These are phyloP conservation scores for Myoxocephalus aenaeus DNA, from an alignment of 2,797 vertebrate genomes.

Conservation along the genomic window DNA sequence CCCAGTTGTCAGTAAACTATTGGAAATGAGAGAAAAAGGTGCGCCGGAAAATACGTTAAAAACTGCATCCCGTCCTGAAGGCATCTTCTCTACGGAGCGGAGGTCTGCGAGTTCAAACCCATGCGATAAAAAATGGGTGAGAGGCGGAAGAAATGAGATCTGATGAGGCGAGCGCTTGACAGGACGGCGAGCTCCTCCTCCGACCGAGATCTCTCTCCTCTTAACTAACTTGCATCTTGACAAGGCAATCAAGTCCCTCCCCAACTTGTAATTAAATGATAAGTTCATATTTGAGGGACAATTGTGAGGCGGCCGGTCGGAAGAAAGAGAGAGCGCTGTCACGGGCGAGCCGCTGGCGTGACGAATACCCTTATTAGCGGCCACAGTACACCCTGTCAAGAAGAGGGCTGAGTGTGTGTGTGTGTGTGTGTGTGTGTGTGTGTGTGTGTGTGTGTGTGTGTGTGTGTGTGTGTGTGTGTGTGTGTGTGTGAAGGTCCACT, in stretches of 20 bases:
- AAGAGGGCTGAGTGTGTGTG: slow-evolving; percentile 71
- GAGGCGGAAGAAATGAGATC: background rate
- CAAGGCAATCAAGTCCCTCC: slow-evolving; percentile 85
- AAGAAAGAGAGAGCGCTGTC: slow-evolving; percentile 67
- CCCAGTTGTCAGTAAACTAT: background rate
- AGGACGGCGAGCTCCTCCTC: slow-evolving; percentile 70
- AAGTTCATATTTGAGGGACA: slow-evolving; percentile 93
- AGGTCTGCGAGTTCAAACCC: slow-evolving; percentile 25
- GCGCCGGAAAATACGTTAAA: slow-evolving; percentile 18
- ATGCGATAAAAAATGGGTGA: slow-evolving; percentile 13
- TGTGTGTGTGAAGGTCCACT: slow-evolving; percentile 31
- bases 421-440: slow-evolving; percentile 30
- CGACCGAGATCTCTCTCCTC: slow-evolving; percentile 81
- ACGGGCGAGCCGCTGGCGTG: slow-evolving; percentile 80
- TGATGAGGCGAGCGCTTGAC: slow-evolving; percentile 77
- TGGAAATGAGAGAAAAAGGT: background rate
- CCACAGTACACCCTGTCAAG: slow-evolving; percentile 83
- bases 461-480: slow-evolving; percentile 55
- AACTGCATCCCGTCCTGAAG: slow-evolving; percentile 11
- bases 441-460: slow-evolving; percentile 54
- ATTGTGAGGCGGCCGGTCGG: slow-evolving; percentile 75
- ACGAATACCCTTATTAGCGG: slow-evolving; percentile 94
- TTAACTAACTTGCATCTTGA: slow-evolving; percentile 91
- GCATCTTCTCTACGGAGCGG: slow-evolving; percentile 12
- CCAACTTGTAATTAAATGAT: slow-evolving; percentile 93